Base-by-base conservation (phyloP, 2,797 vertebrate genomes). In the Chaunax sp. region DNA sequence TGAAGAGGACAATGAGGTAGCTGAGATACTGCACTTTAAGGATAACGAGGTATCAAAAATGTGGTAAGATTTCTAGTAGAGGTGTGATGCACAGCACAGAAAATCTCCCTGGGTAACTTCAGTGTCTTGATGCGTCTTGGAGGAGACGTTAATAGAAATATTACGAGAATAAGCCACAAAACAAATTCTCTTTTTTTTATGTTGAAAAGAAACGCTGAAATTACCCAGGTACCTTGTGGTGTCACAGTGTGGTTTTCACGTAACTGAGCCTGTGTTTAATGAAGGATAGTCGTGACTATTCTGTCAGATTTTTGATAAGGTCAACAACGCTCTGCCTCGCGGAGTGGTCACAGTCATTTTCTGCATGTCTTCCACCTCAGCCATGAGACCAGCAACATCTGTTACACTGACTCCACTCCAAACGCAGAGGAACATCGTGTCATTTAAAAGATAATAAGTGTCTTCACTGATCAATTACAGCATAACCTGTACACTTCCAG, bases 1-100 rank as follows among this genome's bases (percentile, higher is more conserved):
- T 9, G 5, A 84, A 78, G 86, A 87, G 83, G 89, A 90, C 82
- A 80, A 43, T 82, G 84, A 89, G 86, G 72, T 88, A 58, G 84
- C 83, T 75, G 82, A 90, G 69, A 81, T 85, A 79, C 88, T 81
- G 45, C 88, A 82, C 41, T 82, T 86, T 76, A 54, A 75, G 67
- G 87, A 90, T 77, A 73, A 88, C 85, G 81, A 89, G 90, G 89
- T 88, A 88, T 81, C 83, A 67, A 28, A 68, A 43, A 54, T 64
- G 79, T 75, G 90, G 90, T 90, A 88, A 91, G 90, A 47, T 44
- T 66, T 75, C 54, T 23, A 64, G 57, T 84, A 64, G 76, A 84
- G 61, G 88, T 87, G 87, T 85, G 82, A 80, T 69, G 66, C 84
- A 87, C 85, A 23, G 73, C 81, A 86, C 73, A 45, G 72, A 77